Percentiles rank a stretch among this genome's conserved stretches.
phyloP scores from a whole-genome alignment of 2,797 vertebrate species.

The Macropus fuliginosus region DNA sequence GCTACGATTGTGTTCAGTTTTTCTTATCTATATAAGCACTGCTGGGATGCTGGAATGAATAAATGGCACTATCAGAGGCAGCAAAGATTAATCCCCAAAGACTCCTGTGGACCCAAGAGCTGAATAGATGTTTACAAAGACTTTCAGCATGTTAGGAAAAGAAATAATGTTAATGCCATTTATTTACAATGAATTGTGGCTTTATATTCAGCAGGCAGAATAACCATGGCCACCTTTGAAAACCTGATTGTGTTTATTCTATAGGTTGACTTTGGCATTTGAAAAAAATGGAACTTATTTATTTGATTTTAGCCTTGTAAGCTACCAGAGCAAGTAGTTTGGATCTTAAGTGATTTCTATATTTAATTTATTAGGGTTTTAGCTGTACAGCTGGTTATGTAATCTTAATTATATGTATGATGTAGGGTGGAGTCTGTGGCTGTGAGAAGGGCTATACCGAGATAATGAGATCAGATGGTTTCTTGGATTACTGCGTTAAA shows the following conservation, averaged over 20 bases:
- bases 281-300: conserved; percentile 23
- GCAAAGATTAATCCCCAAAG: neutral
- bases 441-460: conserved; percentile 96
- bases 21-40: neutral
- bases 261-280: conserved; percentile 46
- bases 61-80: neutral
- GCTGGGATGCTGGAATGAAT: neutral
- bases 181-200: conserved; percentile 12
- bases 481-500: conserved; percentile 98
- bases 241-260: conserved; percentile 28
- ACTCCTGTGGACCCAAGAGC: neutral
- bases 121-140: conserved; percentile 6
- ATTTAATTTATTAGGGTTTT: conserved; percentile 24
- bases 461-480: conserved; percentile 95
- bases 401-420: conserved; percentile 61
- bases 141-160: neutral
- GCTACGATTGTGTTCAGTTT: neutral
- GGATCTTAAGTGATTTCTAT: conserved; percentile 11
- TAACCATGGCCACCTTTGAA: conserved; percentile 28
- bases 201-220: conserved; percentile 18
- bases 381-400: neutral
- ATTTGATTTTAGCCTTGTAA: conserved; percentile 37
- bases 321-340: neutral
- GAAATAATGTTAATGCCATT: neutral
- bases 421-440: conserved; percentile 94